These are phyloP conservation scores for Microplitis deprimator DNA, from an alignment of 2,888 invertebrate species.

Conservation along the genomic window DNA sequence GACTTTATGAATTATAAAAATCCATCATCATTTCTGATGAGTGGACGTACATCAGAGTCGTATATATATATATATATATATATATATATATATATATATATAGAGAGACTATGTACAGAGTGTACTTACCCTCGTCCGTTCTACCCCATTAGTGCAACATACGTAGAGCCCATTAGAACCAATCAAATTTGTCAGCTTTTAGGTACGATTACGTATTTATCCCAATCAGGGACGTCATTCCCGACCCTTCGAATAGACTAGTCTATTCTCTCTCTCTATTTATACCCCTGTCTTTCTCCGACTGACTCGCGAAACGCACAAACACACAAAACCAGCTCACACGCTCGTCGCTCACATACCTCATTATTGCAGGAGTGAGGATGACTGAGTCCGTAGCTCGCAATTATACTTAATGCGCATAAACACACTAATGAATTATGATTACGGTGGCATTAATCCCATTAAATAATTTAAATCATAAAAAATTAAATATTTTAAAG, in stretches of 20 bases:
- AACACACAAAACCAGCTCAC: slow-evolving; percentile 8
- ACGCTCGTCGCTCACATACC: not conserved
- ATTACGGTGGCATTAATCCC: not conserved
- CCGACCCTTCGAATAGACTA: slow-evolving; percentile 23
- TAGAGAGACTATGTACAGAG: not conserved
- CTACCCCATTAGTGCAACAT: slow-evolving; percentile 46
- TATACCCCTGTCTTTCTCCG: not conserved
- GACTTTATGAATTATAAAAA: slow-evolving; percentile 32
- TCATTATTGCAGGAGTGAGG: slow-evolving; percentile 6
- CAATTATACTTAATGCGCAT: slow-evolving; percentile 33
- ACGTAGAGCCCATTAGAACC: slow-evolving; percentile 54
- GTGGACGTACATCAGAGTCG: slow-evolving; percentile 36
- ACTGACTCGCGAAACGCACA: not conserved
- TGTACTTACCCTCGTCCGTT: slow-evolving; percentile 43
- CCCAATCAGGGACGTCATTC: slow-evolving; percentile 52
- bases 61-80: slow-evolving; percentile 11
- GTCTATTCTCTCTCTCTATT: slow-evolving; percentile 24
- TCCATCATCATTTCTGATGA: slow-evolving; percentile 32
- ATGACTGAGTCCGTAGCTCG: slow-evolving; percentile 14
- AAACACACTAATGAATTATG: slow-evolving; percentile 12
- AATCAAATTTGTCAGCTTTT: slow-evolving; percentile 59
- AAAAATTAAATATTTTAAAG: not conserved
- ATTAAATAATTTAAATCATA: not conserved
- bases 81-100: not conserved
- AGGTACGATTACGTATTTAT: slow-evolving; percentile 58